Conservation (phyloP, 1,140 invertebrate species). For the Kradibia gibbosae region DNA sequence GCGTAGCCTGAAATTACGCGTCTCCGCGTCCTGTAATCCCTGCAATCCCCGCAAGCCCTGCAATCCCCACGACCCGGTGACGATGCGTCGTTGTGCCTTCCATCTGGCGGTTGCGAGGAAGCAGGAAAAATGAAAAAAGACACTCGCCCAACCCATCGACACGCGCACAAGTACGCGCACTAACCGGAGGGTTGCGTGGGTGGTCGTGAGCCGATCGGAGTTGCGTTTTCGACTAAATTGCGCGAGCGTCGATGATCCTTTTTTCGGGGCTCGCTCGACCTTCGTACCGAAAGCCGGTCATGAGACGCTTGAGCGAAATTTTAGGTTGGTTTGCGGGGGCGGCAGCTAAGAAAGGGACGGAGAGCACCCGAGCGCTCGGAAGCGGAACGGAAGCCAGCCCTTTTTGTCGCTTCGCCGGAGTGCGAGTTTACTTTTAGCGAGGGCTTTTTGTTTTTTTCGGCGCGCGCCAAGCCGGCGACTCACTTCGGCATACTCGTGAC, state of each 20-base stretch:
- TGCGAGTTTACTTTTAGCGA: constrained; percentile 1
- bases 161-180: no score
- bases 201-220: constrained; percentile 35
- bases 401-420: not conserved
- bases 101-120: constrained; percentile 2
- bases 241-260: constrained; percentile 8
- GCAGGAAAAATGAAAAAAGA: not conserved
- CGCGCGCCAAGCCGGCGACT: not conserved
- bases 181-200: constrained; percentile 45
- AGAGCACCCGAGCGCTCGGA: not conserved
- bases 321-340: no score
- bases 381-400: not conserved
- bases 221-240: constrained; percentile 36
- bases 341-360: no score
- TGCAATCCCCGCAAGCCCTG: not conserved
- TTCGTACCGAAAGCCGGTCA: no score
- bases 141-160: no score
- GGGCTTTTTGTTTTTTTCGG: not conserved
- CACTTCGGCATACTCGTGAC: not conserved
- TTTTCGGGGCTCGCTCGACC: not conserved
- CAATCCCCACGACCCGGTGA: not conserved
- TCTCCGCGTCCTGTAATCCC: not conserved
- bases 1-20: not conserved
- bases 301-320: not conserved
- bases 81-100: not conserved